phyloP scores from a whole-genome alignment of 2,888 invertebrate genomes.

The Aphelenchoides bicaudatus region DNA sequence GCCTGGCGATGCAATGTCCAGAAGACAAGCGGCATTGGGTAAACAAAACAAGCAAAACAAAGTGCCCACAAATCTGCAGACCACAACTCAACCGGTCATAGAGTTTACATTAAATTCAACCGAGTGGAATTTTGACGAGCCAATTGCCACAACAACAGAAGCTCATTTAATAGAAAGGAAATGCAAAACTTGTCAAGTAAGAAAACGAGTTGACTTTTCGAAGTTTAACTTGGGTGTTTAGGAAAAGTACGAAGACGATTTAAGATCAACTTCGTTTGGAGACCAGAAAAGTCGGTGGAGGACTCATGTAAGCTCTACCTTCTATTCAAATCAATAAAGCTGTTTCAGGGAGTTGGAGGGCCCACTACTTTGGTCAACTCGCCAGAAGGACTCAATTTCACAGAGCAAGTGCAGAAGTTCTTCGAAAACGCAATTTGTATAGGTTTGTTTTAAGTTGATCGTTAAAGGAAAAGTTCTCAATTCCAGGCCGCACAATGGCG shows the following conservation, averaged over 20 bases:
- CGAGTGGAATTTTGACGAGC: neutral
- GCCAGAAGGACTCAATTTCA: constrained; percentile 5
- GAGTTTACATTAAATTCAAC: neutral
- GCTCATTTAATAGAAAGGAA: neutral
- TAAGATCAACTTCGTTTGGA: too few relatives aligned
- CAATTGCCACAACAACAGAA: neutral
- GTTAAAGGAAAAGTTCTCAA: too few relatives aligned
- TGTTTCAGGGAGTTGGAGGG: constrained; percentile 3
- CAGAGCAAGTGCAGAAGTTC: constrained; percentile 29
- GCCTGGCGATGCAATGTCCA: neutral
- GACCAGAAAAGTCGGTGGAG: too few relatives aligned
- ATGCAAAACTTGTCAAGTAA: neutral
- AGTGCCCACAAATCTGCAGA: neutral
- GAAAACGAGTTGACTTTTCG: neutral
- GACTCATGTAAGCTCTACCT: too few relatives aligned
- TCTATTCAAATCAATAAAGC: too few relatives aligned
- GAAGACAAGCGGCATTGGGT: constrained; percentile 13
- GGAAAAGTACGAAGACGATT: neutral
- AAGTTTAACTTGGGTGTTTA: neutral
- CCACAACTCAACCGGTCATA: neutral
- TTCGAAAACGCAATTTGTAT: constrained; percentile 28
- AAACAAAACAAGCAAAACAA: too few relatives aligned
- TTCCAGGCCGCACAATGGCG: too few relatives aligned
- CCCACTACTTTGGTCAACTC: constrained; percentile 3
- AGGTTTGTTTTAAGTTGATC: neutral